A percentile compares a stretch with the other conserved stretches of the same genome.
These are phyloP conservation scores for Meriones unguiculatus DNA, from an alignment of 2,113 vertebrate genomes.

Conservation along the genomic window DNA sequence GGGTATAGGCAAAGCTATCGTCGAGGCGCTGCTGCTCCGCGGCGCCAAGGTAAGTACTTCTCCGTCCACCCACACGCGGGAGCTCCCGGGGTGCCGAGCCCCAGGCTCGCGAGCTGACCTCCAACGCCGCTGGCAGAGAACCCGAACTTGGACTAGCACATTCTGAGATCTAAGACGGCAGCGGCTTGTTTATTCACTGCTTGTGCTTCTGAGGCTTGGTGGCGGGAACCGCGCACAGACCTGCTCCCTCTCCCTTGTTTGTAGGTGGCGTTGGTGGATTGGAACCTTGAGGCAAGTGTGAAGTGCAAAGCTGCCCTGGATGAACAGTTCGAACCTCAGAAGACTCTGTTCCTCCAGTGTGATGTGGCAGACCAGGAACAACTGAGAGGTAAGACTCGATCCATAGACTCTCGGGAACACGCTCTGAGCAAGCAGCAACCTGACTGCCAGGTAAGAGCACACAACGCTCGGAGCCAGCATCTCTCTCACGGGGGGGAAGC, in stretches of 20 bases:
- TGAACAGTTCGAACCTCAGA: slow-evolving; percentile 90
- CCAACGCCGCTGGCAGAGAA: not conserved
- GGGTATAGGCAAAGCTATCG: slow-evolving; percentile 95
- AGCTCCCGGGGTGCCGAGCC: not conserved
- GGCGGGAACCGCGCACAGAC: not conserved
- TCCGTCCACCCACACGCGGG: not conserved
- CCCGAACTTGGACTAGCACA: not conserved
- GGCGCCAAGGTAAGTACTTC: slow-evolving; percentile 90
- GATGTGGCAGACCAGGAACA: slow-evolving; percentile 92
- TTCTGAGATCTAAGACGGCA: not conserved
- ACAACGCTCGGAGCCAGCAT: not conserved
- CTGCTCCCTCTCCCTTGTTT: not conserved
- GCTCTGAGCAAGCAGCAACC: slow-evolving; percentile 37
- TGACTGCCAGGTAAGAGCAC: not conserved
- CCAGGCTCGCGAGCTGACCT: not conserved
- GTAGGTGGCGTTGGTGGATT: slow-evolving; percentile 92
- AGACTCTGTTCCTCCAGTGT: slow-evolving; percentile 92
- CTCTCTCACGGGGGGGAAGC: not conserved
- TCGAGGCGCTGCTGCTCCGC: slow-evolving; percentile 90
- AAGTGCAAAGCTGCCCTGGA: slow-evolving; percentile 91
- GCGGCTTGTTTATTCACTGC: not conserved
- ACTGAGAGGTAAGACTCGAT: slow-evolving; percentile 90
- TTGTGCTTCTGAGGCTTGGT: not conserved
- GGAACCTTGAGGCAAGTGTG: slow-evolving; percentile 90
- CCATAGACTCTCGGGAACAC: rapidly evolving